Evolutionary conservation across 2,113 vertebrate genomes (phyloP).

Genomic region (Cinclus cinclus): DNA sequence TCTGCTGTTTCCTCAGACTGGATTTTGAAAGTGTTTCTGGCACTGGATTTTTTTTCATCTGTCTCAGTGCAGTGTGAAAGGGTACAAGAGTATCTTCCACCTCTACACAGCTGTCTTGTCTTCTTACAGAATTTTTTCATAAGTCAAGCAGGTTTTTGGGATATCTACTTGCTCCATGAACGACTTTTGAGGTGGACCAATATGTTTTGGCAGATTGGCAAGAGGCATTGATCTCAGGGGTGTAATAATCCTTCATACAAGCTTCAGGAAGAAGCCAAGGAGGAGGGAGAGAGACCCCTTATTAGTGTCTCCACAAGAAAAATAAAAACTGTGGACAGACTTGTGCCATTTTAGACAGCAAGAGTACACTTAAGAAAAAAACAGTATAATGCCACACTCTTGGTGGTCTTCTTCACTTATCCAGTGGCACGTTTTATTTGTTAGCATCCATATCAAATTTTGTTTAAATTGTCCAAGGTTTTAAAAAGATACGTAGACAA

Average conservation of each 20-base stretch:
- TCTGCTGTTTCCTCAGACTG: neutral
- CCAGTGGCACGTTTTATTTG: neutral
- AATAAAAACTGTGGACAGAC: neutral
- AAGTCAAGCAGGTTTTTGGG: neutral
- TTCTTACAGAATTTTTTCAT: neutral
- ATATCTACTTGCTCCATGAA: accelerated
- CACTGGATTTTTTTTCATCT: neutral
- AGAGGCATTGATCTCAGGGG: neutral
- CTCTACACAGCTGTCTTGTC: neutral
- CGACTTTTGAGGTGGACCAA: neutral
- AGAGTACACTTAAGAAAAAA: neutral
- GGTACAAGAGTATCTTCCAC: neutral
- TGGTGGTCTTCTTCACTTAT: neutral
- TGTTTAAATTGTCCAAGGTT: neutral
- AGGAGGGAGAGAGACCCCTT: neutral
- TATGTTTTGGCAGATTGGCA: neutral
- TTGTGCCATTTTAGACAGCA: neutral
- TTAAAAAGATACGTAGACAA: neutral
- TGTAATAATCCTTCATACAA: neutral
- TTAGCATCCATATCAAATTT: neutral
- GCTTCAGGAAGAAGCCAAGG: neutral
- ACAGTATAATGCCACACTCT: neutral
- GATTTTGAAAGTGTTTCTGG: neutral
- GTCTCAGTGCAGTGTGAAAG: neutral
- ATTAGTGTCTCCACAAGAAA: neutral